A percentile compares a stretch with the other conserved stretches of the same genome.
Conservation (phyloP, 1,140 invertebrate species). For the Pristionchus pacificus region DNA sequence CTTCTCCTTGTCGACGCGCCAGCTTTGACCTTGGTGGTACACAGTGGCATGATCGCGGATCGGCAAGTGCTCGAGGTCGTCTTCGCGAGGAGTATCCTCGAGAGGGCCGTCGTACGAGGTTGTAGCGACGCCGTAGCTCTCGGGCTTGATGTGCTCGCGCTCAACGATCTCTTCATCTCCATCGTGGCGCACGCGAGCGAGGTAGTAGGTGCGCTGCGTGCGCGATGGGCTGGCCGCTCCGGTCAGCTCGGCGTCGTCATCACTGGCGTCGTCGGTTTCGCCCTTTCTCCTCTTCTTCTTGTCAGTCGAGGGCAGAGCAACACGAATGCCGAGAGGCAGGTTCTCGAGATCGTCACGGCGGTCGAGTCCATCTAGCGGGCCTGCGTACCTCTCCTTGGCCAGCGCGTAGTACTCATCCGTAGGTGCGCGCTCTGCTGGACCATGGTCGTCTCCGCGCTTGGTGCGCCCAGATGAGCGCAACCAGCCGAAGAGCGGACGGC, state of each 20-base stretch:
- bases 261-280: no score
- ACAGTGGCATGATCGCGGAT: slow-evolving; percentile 8
- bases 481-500: no score
- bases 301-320: no score
- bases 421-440: no score
- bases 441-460: no score
- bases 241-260: no score
- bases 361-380: slow-evolving; percentile 1
- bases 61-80: slow-evolving; percentile 25
- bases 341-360: slow-evolving; percentile 1
- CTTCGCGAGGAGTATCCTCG: slow-evolving; percentile 1
- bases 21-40: slow-evolving; percentile 28
- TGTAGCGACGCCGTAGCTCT: slow-evolving; percentile 7
- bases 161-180: slow-evolving; percentile 29
- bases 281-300: no score
- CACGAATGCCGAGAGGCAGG: not conserved
- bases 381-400: slow-evolving; percentile 16
- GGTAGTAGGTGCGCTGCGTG: no score
- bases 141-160: slow-evolving; percentile 1
- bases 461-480: no score
- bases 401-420: no score
- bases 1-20: no score
- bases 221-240: no score
- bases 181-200: slow-evolving; percentile 11
- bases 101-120: slow-evolving; percentile 11